Base-by-base conservation (phyloP, 2,113 vertebrate species). In the Mola mola region DNA sequence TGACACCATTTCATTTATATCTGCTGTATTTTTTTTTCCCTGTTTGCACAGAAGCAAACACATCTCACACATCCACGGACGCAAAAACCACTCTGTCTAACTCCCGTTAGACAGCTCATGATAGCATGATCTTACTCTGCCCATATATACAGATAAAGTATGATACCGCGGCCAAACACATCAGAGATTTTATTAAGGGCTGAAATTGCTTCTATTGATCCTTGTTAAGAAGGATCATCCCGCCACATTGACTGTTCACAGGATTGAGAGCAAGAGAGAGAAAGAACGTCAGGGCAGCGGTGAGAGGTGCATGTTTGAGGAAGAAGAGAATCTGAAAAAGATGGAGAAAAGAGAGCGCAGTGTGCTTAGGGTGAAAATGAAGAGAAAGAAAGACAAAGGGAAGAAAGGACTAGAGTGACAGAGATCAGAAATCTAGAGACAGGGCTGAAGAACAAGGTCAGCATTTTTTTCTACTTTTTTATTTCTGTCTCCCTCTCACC, bases 141-240 rank as follows among this genome's bases (percentile, higher is more conserved):
- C 56, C 34, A 16, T 65, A 72, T 65, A 60, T 52, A 66, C 44
- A 75, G 47, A 78, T 79, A 64, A 87, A 51, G 60, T 60, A 78
- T 69, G 72, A 76, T 59, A 21, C 58, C 7, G 24, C 67, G 59
- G 57, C 52, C 56, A 86, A 89, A 85, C 74, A 75, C 68, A 83
- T 62, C 44, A 83, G 33, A 79, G 75, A 76, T 87, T 87, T 78
- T 89, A 84, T 85, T 84, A 92, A 89, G 84, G 75, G 59, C 73
- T 90, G 85, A 86, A 90, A 92, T 89, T 68, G 70, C 82, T 77
- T 89, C 63, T 89, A 79, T 93, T 90, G 91, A 94, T 95, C 88
- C 82, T 83, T 72, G 70, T 87, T 87, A 87, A 89, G 90, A 93
- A 84, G 82, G 92, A 89, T 87, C 83, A 81, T 24, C 43, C 13